Evolutionary conservation across 2,113 vertebrate species (phyloP).

Genomic region (Aviceda subcristata): DNA sequence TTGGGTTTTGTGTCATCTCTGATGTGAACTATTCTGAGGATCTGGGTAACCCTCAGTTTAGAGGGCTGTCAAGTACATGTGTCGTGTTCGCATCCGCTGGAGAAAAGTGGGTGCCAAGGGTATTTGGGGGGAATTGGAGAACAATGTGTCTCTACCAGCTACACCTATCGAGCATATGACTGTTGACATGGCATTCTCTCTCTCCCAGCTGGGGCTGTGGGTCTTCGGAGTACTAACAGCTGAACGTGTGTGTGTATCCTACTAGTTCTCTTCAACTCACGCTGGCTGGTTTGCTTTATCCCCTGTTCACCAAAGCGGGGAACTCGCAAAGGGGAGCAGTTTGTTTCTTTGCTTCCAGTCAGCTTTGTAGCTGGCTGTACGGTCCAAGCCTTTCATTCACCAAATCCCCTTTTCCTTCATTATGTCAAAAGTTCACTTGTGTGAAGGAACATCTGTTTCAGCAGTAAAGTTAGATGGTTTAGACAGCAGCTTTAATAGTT

Average conservation of each 20-base stretch:
- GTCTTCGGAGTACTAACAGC: rapidly evolving
- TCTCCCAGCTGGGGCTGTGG: neutral
- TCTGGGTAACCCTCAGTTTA: neutral
- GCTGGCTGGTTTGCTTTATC: neutral
- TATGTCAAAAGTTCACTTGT: rapidly evolving
- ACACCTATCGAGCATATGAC: rapidly evolving
- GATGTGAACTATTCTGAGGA: neutral
- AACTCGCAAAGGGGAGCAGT: neutral
- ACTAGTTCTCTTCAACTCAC: neutral
- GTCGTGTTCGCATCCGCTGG: rapidly evolving
- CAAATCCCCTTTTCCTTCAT: no score
- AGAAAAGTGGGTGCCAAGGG: neutral
- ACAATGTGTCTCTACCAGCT: neutral
- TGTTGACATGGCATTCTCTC: rapidly evolving
- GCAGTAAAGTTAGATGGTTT: neutral
- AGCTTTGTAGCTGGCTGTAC: neutral
- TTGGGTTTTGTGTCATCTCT: neutral
- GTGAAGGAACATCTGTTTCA: neutral
- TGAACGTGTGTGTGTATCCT: neutral
- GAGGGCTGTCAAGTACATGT: rapidly evolving
- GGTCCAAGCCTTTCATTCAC: neutral
- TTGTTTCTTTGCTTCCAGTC: neutral
- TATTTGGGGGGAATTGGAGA: no score
- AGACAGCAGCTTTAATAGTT: neutral
- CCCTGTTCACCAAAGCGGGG: neutral